phyloP scores from a whole-genome alignment of 2,888 invertebrate species.

The Eupithecia dodoneata region DNA sequence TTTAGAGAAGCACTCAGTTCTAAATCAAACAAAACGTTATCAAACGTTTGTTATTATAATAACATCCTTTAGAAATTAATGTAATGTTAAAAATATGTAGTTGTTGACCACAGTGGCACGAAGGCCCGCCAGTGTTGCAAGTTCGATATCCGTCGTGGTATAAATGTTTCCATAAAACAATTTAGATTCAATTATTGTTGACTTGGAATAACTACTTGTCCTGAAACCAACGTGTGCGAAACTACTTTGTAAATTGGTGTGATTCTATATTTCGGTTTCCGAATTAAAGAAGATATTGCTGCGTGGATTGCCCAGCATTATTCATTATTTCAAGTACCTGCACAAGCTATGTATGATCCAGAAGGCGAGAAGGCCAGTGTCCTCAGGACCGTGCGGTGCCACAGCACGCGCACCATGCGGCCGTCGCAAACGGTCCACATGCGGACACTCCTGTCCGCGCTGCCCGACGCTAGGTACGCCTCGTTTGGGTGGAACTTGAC shows the following conservation, averaged over 20 bases:
- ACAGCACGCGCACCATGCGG: conserved; percentile 90
- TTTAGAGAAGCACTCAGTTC: background rate
- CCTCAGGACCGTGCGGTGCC: conserved; percentile 89
- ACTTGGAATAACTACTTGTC: too few relatives aligned
- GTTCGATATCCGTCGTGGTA: background rate
- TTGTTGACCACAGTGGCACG: conserved; percentile 64
- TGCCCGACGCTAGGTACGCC: conserved; percentile 94
- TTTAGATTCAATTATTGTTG: background rate
- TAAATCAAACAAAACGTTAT: background rate
- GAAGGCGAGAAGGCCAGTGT: conserved; percentile 93
- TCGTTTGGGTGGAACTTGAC: conserved; percentile 97
- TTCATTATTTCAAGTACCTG: conserved; percentile 80
- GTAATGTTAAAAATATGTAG: background rate
- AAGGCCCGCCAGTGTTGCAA: conserved; percentile 56
- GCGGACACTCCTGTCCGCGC: conserved; percentile 94
- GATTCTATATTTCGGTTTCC: background rate
- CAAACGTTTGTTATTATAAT: background rate
- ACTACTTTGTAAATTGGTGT: background rate
- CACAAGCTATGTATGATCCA: conserved; percentile 93
- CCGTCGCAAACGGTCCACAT: conserved; percentile 95
- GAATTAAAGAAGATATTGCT: too few relatives aligned
- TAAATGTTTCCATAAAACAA: background rate
- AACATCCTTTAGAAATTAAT: background rate
- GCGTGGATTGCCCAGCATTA: background rate
- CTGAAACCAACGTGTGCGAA: background rate